phyloP scores from a whole-genome alignment of 1,140 invertebrate species.

The Lasaia peninsularis region DNA sequence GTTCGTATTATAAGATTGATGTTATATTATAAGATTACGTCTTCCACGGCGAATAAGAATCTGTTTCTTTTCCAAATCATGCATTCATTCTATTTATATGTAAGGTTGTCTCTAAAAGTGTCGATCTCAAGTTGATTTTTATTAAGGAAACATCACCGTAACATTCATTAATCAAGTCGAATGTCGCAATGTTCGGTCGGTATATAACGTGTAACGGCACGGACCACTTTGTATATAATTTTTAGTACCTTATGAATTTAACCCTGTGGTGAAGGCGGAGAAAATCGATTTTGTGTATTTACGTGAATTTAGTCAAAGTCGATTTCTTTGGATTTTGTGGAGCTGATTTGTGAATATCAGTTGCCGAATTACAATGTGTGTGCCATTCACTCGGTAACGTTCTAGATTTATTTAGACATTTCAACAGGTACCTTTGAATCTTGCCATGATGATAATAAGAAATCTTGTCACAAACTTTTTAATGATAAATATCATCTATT shows the following conservation, averaged over 20 bases:
- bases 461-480: conserved; percentile 68
- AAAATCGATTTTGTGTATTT: conserved; percentile 35
- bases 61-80: conserved; percentile 44
- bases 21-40: conserved; percentile 13
- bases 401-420: conserved; percentile 66
- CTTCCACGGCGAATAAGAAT: conserved; percentile 23
- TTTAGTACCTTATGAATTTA: conserved; percentile 64
- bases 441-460: conserved; percentile 76
- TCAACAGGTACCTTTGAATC: conserved; percentile 76
- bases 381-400: conserved; percentile 74
- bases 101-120: conserved; percentile 68
- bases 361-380: conserved; percentile 63
- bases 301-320: conserved; percentile 28
- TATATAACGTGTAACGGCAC: conserved; percentile 30
- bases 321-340: conserved; percentile 32
- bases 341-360: conserved; percentile 47
- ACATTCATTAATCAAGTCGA: conserved; percentile 47
- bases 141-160: conserved; percentile 68
- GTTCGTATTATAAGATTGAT: conserved; percentile 10
- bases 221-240: conserved; percentile 65
- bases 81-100: conserved; percentile 53
- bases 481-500: conserved; percentile 58
- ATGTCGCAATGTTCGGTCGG: conserved; percentile 59
- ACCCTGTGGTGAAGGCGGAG: conserved; percentile 50
- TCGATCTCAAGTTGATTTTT: conserved; percentile 76